Evolutionary conservation across 2,888 invertebrate species (phyloP), one percentile per base, ranked within the genome.

Genomic region (Polydrusus tereticollis): DNA sequence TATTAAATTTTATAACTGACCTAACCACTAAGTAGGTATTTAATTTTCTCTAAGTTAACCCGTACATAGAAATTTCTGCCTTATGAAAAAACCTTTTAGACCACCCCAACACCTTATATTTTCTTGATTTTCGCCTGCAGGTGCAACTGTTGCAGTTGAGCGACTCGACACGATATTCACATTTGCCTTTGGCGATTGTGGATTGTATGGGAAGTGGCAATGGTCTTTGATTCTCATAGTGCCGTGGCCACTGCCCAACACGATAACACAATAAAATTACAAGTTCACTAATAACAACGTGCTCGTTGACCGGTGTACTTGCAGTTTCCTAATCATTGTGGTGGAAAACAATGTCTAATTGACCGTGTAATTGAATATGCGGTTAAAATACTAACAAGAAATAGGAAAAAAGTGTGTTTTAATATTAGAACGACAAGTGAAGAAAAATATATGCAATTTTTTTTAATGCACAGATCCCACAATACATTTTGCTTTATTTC

Each of bases 181-280:
- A 69, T 69, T 69, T 69, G 63, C 69, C 45, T 45, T 36, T 38
- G 50, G 60, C 60, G 38, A 47, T 60, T 43, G 21, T 36, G 23
- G 10, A 50, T 23, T 50, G 52, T 20, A 41, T n/a, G n/a, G 69
- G 62, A 69, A 69, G 55, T 63, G 52, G 52, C 45, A 21, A 21
- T 43, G 33, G 57, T 43, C 43, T 18, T 41, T 63, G 57, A 43
- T 29, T 69, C 36, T 63, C 69, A 57, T 33, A 18, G 29, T 41
- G 57, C 36, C 50, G 21, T 21, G 26, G 21, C 41, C 14, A 52
- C 8, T 50, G 21, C 63, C 41, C 63, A 69, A 69, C 57, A 63
- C 69, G 63, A 57, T 60, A 63, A 69, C 57, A 69, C 69, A 69
- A 69, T 69, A 62, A 63, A 69, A 63, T 45, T 52, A 43, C 59